Evolutionary conservation across 1,140 invertebrate species (phyloP).

Genomic region (Danaus melanippus): DNA sequence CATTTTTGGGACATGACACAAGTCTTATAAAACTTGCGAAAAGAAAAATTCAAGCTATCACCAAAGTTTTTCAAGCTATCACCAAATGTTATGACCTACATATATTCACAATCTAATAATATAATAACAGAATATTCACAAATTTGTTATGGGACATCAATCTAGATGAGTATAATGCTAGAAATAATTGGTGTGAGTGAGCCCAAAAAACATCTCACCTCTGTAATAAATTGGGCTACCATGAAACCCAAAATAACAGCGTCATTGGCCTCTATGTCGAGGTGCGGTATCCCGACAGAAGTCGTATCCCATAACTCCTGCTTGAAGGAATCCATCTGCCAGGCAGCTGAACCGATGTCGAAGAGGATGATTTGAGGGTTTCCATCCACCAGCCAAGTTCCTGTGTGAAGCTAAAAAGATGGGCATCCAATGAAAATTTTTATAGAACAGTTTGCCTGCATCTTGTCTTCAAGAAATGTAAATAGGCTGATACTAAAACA

Average conservation of each 20-base stretch:
- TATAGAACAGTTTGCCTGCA: background rate
- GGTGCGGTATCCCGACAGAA: slow-evolving; percentile 93
- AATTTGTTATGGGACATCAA: too few species aligned
- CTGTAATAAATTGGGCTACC: slow-evolving; percentile 93
- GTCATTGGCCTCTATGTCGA: slow-evolving; percentile 98
- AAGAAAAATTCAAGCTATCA: too few species aligned
- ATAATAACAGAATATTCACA: too few species aligned
- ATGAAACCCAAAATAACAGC: slow-evolving; percentile 97
- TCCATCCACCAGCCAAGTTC: slow-evolving; percentile 98
- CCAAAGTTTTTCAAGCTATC: too few species aligned
- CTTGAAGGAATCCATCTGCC: slow-evolving; percentile 97
- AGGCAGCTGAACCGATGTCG: slow-evolving; percentile 96
- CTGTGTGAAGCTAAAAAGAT: slow-evolving; percentile 85
- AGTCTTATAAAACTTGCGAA: too few species aligned
- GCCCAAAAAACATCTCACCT: slow-evolving; percentile 68
- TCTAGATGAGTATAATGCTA: too few species aligned
- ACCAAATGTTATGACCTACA: too few species aligned
- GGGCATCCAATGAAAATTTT: slow-evolving; percentile 1
- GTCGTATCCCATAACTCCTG: slow-evolving; percentile 91
- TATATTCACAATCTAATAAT: too few species aligned
- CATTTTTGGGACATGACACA: too few species aligned
- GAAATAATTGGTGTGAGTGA: too few species aligned
- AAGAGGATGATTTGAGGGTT: slow-evolving; percentile 98
- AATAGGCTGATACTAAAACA: too few species aligned
- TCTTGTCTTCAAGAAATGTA: too few species aligned